These are phyloP conservation scores for Corythoichthys haematopterus DNA, from an alignment of 2,113 vertebrate genomes.

Conservation along the genomic window DNA sequence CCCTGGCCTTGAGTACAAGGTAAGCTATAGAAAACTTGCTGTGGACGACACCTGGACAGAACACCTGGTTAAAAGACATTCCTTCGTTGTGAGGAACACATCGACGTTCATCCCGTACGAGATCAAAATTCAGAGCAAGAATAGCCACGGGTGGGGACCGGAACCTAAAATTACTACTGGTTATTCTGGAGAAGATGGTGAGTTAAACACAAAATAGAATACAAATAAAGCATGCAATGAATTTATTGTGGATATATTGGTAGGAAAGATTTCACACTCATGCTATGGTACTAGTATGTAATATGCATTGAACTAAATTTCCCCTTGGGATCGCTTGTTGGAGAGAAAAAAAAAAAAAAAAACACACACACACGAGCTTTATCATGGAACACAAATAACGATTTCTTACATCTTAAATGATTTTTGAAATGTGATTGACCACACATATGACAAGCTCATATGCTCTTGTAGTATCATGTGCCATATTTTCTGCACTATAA, in stretches of 20 bases:
- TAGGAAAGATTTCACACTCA: background rate
- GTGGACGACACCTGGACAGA: slow-evolving; percentile 77
- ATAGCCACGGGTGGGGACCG: slow-evolving; percentile 81
- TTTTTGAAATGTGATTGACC: too few relatives aligned
- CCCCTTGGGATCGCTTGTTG: too few relatives aligned
- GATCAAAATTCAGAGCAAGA: slow-evolving; percentile 86
- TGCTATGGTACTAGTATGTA: background rate
- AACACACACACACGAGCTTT: too few relatives aligned
- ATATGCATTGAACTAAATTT: background rate
- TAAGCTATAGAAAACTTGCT: slow-evolving; percentile 82
- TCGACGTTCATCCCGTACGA: slow-evolving; percentile 88
- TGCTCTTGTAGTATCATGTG: too few relatives aligned
- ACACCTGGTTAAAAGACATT: slow-evolving; percentile 78
- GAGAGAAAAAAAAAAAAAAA: background rate
- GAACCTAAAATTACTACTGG: slow-evolving; percentile 78
- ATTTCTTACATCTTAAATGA: too few relatives aligned
- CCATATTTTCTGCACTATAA: too few relatives aligned
- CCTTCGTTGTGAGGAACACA: slow-evolving; percentile 77
- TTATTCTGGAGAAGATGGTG: slow-evolving; percentile 92
- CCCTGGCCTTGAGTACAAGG: slow-evolving; percentile 85
- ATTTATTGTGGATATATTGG: background rate
- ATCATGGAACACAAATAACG: too few relatives aligned
- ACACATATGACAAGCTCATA: too few relatives aligned
- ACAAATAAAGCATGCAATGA: background rate
- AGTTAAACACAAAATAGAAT: slow-evolving; percentile 42